phyloP scores from a whole-genome alignment of 2,113 vertebrate genomes.

The Xyrauchen texanus region DNA sequence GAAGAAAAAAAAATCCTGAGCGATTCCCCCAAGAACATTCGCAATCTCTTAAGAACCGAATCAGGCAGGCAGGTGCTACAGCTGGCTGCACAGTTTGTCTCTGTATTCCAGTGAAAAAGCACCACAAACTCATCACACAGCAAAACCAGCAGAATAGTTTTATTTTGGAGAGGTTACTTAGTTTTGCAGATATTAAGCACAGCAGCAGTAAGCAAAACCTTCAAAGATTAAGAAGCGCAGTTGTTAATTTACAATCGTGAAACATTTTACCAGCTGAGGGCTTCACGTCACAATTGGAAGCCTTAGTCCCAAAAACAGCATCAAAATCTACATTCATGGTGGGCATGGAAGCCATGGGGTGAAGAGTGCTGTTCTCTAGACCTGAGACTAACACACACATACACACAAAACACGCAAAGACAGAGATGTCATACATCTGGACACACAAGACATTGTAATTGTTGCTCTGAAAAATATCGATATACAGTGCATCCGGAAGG shows the following conservation, averaged over 20 bases:
- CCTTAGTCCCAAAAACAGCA: conserved; percentile 86
- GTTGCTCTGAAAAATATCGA: not conserved
- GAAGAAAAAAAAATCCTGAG: conserved; percentile 37
- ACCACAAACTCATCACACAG: conserved; percentile 15
- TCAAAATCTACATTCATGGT: conserved; percentile 89
- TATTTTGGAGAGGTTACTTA: conserved; percentile 30
- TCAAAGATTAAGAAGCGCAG: conserved; percentile 30
- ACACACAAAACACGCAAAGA: conserved; percentile 29
- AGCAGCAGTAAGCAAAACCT: conserved; percentile 21
- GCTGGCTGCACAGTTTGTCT: not conserved
- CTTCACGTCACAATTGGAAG: conserved; percentile 71
- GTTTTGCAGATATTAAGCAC: conserved; percentile 21
- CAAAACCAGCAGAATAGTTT: conserved; percentile 44
- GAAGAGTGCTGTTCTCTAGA: conserved; percentile 75
- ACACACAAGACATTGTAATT: not conserved
- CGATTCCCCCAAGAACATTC: conserved; percentile 14
- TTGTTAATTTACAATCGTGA: conserved; percentile 16
- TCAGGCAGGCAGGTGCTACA: not conserved
- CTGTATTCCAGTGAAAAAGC: conserved; percentile 4
- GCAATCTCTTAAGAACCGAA: conserved; percentile 32
- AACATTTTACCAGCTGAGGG: conserved; percentile 80
- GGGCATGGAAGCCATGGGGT: conserved; percentile 67
- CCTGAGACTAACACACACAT: conserved; percentile 59
- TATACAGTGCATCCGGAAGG: too few relatives aligned
- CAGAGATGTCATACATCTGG: conserved; percentile 2